Evolutionary conservation across 2,113 vertebrate genomes (phyloP).

Genomic region (Montifringilla adamsi): DNA sequence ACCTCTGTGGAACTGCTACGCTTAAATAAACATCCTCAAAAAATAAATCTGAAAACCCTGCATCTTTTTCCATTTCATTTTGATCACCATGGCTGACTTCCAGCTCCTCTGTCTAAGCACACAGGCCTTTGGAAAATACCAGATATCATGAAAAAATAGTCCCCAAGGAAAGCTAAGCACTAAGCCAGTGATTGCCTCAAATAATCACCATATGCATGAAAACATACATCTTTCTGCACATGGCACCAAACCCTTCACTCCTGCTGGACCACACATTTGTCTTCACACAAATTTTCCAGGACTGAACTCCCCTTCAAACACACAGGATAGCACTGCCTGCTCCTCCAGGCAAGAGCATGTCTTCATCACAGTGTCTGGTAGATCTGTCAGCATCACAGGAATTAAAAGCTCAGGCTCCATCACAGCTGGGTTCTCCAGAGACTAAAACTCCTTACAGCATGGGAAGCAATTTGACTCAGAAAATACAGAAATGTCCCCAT

Average conservation of each 20-base stretch:
- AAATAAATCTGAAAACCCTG: neutral
- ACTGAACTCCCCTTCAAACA: neutral
- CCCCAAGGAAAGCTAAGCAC: slow-evolving; percentile 20
- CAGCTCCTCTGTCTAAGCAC: neutral
- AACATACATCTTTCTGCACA: neutral
- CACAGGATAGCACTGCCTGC: neutral
- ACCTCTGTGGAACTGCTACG: neutral
- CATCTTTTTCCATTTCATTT: slow-evolving; percentile 9
- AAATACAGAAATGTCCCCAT: slow-evolving; percentile 35
- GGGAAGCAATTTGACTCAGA: slow-evolving; percentile 12
- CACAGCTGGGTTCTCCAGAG: slow-evolving; percentile 24
- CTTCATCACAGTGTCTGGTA: neutral
- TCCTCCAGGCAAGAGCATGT: neutral
- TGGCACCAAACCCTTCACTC: slow-evolving; percentile 29
- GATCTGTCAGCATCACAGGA: slow-evolving; percentile 40
- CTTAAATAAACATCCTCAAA: neutral
- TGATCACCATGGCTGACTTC: neutral
- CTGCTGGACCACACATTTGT: slow-evolving; percentile 29
- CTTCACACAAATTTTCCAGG: neutral
- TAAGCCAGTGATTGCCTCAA: slow-evolving; percentile 14
- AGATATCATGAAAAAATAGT: neutral
- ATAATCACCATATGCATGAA: slow-evolving; percentile 6
- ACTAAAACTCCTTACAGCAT: neutral
- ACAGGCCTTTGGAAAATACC: neutral
- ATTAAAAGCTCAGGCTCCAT: slow-evolving; percentile 13